phyloP scores from a whole-genome alignment of 92 coral and sea anemone species.

The Porites lobata region DNA sequence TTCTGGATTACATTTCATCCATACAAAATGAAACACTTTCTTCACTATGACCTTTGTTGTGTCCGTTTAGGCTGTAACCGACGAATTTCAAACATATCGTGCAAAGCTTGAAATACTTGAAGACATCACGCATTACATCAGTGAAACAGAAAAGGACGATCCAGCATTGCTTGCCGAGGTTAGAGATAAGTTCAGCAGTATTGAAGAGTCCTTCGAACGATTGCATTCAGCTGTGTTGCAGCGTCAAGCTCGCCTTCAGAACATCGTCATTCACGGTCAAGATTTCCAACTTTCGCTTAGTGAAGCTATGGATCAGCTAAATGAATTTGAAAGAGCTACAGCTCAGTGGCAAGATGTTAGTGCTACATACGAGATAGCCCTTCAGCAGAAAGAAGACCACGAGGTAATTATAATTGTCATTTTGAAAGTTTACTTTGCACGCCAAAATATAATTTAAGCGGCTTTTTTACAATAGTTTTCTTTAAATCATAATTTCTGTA shows the following conservation, averaged over 20 bases:
- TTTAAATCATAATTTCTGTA: too few species aligned
- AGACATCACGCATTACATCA: constrained; percentile 75
- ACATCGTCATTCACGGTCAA: constrained; percentile 79
- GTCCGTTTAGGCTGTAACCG: constrained; percentile 73
- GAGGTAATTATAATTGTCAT: constrained; percentile 71
- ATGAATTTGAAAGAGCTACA: constrained; percentile 78
- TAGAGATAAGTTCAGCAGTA: constrained; percentile 68
- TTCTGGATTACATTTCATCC: too few species aligned
- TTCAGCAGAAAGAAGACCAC: constrained; percentile 90
- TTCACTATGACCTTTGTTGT: not conserved
- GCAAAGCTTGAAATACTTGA: constrained; percentile 85
- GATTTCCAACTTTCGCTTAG: constrained; percentile 85
- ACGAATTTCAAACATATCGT: constrained; percentile 85
- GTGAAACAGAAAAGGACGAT: constrained; percentile 80
- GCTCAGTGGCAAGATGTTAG: constrained; percentile 77
- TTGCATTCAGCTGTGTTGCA: constrained; percentile 80
- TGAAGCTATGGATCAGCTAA: constrained; percentile 78
- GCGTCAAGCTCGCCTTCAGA: constrained; percentile 90
- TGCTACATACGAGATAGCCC: constrained; percentile 79
- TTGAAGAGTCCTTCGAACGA: constrained; percentile 84
- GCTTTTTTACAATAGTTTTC: too few species aligned
- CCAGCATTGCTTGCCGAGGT: constrained; percentile 90
- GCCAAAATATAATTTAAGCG: too few species aligned
- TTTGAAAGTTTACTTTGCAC: too few species aligned
- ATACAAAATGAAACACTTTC: not conserved